Percentiles rank a stretch among this genome's conserved stretches.
phyloP scores from a whole-genome alignment of 1,140 invertebrate genomes.

The Doryteuthis pealeii region DNA sequence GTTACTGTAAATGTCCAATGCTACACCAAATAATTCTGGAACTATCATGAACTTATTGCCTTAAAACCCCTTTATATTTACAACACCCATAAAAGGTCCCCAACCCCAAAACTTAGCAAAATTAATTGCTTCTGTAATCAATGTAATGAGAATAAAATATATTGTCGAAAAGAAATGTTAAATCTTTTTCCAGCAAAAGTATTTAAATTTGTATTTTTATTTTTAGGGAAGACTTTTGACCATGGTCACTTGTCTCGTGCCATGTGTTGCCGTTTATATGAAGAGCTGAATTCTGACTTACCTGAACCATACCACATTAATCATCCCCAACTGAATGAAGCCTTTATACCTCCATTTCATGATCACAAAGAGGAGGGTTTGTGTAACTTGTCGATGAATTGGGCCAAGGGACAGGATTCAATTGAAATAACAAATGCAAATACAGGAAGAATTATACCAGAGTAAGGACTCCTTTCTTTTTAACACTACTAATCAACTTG shows the following conservation, averaged over 20 bases:
- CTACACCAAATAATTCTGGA: too few relatives aligned
- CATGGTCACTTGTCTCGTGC: slow-evolving; percentile 59
- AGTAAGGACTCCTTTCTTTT: slow-evolving; percentile 30
- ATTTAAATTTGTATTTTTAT: too few relatives aligned
- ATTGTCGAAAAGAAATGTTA: too few relatives aligned
- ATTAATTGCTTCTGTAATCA: too few relatives aligned
- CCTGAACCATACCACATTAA: slow-evolving; percentile 39
- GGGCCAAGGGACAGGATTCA: slow-evolving; percentile 5
- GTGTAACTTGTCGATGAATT: slow-evolving; percentile 6
- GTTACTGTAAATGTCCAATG: too few relatives aligned
- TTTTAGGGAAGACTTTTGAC: slow-evolving; percentile 37
- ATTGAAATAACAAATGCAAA: slow-evolving; percentile 17
- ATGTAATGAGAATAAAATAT: too few relatives aligned
- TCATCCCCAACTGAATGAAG: slow-evolving; percentile 45
- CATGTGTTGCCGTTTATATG: slow-evolving; percentile 55
- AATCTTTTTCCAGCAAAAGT: too few relatives aligned
- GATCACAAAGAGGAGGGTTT: slow-evolving; percentile 30
- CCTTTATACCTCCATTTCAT: not conserved
- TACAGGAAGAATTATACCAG: slow-evolving; percentile 16
- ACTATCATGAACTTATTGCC: too few relatives aligned
- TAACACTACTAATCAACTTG: too few relatives aligned
- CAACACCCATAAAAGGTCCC: too few relatives aligned
- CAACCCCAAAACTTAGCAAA: too few relatives aligned
- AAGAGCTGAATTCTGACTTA: slow-evolving; percentile 33
- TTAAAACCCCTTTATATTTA: too few relatives aligned